Evolutionary conservation across 2,888 invertebrate genomes (phyloP), one percentile per base, ranked within the genome.

Genomic region (Ernsta delagoae): DNA sequence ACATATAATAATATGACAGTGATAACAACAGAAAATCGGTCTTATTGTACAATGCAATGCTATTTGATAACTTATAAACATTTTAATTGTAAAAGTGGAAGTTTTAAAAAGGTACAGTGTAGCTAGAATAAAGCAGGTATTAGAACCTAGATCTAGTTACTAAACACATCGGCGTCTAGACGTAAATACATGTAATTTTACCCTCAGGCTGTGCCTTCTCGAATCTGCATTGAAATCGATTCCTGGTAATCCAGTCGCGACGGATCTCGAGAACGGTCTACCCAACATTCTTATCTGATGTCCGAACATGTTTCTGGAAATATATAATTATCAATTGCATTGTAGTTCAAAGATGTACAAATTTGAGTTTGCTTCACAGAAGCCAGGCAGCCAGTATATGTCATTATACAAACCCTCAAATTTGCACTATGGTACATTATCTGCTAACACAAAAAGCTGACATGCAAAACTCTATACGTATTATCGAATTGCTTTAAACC

Each of bases 281-380:
- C 95, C 95, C 83, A 95, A 89, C 87, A 95, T 95, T 74, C 95
- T 94, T 82, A 95, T 95, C 84, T 95, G 94, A 73, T 94, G 94
- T 72, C 95, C 94, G 81, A 95, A 94, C 89, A 95, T 95, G 79
- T 95, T 94, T 84, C 95, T 94, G 91, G 90, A 89, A 95, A 62
- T 70, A 53, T 59, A 53, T 53, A 45, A 4, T 31, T 65, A 12
- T 56, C 34, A 65, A 65, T 61, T 31, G n/a, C 1, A 61, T 59
- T 36, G 60, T 53, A 54, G 41, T 48, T 43, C 48, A 7, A 59
- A 53, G 41, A 45, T 24, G 75, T 75, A 74, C 75, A 77, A 75
- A 75, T 75, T 77, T 73, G 75, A 77, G 74, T 74, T 69, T 74
- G 66, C 71, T 73, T 66, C 72, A 81, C 77, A 83, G 81, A 90